Percentiles rank a stretch among this genome's conserved stretches.
Conservation (phyloP, 1,140 invertebrate species). For the Cotesia chilonis region DNA sequence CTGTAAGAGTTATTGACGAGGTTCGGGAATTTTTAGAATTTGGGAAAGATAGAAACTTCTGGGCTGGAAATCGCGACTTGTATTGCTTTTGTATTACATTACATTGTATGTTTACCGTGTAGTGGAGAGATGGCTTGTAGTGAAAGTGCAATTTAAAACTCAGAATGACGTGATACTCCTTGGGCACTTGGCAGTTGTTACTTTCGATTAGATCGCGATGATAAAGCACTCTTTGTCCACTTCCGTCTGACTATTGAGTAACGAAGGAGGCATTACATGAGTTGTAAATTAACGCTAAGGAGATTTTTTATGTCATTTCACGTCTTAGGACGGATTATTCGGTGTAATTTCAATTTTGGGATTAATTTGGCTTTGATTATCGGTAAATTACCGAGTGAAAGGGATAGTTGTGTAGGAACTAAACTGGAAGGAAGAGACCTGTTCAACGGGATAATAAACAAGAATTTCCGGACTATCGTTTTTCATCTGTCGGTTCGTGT, state of each 20-base stretch:
- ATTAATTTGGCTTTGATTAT: not conserved
- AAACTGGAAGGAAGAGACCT: conserved; percentile 20
- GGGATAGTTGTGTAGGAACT: conserved; percentile 3
- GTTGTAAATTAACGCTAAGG: not conserved
- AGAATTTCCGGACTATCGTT: conserved; percentile 32
- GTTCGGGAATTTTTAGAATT: no score
- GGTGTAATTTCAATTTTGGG: not conserved
- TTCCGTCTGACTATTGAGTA: conserved; percentile 41
- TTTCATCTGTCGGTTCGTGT: conserved; percentile 26
- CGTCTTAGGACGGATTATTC: conserved; percentile 8
- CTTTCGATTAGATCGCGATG: conserved; percentile 42
- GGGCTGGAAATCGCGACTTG: no score
- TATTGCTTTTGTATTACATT: no score
- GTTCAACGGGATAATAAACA: conserved; percentile 32
- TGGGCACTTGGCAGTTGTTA: conserved; percentile 37
- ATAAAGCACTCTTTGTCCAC: conserved; percentile 38
- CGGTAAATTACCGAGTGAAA: conserved; percentile 22
- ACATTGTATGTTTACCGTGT: no score
- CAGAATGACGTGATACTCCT: conserved; percentile 41
- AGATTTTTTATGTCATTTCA: not conserved
- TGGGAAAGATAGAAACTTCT: no score
- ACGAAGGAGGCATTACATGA: conserved; percentile 37
- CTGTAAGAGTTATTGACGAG: no score
- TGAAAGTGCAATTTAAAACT: conserved; percentile 43
- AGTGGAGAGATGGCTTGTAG: conserved; percentile 5